Percentiles rank a stretch among this genome's conserved stretches.
These are phyloP conservation scores for Engraulis encrasicolus DNA, from an alignment of 2,113 vertebrate genomes.

Conservation along the genomic window DNA sequence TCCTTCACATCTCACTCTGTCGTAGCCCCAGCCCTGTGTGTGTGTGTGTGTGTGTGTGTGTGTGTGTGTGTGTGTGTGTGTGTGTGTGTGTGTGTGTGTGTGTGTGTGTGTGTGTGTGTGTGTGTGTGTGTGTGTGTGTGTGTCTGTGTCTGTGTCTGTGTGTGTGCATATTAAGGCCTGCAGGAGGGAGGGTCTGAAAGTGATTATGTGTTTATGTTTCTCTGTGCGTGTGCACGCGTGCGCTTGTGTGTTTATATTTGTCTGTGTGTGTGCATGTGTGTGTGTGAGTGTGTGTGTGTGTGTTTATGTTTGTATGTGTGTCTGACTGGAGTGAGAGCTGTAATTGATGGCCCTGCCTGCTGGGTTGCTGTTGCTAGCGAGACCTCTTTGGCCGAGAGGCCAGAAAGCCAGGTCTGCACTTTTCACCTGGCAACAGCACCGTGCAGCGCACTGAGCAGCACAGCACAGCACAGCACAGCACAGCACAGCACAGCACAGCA, in stretches of 20 bases:
- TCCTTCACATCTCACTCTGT: slow-evolving; percentile 23
- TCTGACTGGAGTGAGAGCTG: background rate
- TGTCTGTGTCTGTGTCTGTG: too few relatives aligned
- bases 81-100: background rate
- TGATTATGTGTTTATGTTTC: background rate
- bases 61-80: background rate
- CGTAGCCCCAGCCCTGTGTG: slow-evolving; percentile 27
- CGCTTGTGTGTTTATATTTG: too few relatives aligned
- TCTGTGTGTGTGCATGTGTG: background rate
- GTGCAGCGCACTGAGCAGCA: background rate
- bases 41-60: background rate
- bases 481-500: background rate
- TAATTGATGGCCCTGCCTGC: background rate
- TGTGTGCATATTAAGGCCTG: too few relatives aligned
- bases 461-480: too few relatives aligned
- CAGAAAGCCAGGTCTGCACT: background rate
- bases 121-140: too few relatives aligned
- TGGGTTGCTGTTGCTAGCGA: background rate
- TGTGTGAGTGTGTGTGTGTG: background rate
- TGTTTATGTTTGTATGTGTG: background rate
- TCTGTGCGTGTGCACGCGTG: background rate
- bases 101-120: background rate
- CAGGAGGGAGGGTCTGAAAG: too few relatives aligned
- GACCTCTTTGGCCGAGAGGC: background rate
- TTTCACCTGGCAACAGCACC: background rate